Evolutionary conservation across 1,140 invertebrate genomes (phyloP), one percentile per base, ranked within the genome.

Genomic region (Hormaphis cornu): DNA sequence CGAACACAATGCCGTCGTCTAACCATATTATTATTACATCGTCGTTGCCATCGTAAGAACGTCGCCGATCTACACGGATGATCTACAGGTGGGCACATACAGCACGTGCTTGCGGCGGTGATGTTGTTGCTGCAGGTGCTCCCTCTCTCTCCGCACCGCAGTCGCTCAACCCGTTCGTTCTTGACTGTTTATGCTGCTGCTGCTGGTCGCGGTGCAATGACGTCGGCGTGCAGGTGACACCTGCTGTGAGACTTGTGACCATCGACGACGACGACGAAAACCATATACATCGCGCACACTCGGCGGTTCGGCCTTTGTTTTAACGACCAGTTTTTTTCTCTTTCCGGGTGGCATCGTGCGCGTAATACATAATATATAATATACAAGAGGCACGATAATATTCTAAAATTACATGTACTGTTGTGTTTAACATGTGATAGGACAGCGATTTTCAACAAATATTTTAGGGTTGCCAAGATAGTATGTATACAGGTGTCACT

Each of bases 111-210:
- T 20, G 59, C 7, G 26, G 44, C 33, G 50, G 50, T n/a, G n/a
- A n/a, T n/a, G n/a, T n/a, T n/a, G n/a, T n/a, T n/a, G n/a, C n/a
- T 66, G 44, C 61, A 66, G 61, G 61, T 66, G 61, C 61, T 66
- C n/a, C 28, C 44, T 18, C 44, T 24, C 20, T 30, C 33, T n/a
- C 58, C 2, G 48, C 35, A 3, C 14, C 8, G 9, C 30, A 5
- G 30, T n/a, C 16, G 5, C 6, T 16, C n/a, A 7, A 18, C 54
- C 16, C 54, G 6, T 33, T 58, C 54, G 33, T 24, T 40, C 20
- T n/a, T n/a, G n/a, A n/a, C 22, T 20, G 9, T 40, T 66, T 66
- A 16, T 12, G 14, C 28, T 33, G 20, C 40, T 58, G 28, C 28
- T 50, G 18, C 28, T 66, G 28, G 44, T 30, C 24, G 44, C 50